Percentiles rank a stretch among this genome's conserved stretches.
These are phyloP conservation scores for Exocentrus adspersus DNA, from an alignment of 2,888 invertebrate species.

Conservation along the genomic window DNA sequence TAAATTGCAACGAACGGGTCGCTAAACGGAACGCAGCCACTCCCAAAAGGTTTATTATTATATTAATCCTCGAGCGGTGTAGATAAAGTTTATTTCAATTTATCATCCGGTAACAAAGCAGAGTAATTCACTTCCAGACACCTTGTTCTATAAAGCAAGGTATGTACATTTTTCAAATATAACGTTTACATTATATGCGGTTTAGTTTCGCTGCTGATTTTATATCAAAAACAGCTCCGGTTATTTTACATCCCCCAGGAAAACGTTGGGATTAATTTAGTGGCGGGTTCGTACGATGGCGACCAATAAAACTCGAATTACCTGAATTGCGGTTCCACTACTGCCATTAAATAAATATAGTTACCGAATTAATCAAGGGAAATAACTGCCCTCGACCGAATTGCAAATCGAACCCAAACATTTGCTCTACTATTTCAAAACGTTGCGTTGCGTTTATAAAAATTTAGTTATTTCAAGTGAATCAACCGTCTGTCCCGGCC, in stretches of 20 bases:
- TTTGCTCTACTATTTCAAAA: not conserved
- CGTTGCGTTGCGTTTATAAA: too few species aligned
- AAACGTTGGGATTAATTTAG: not conserved
- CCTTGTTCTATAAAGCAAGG: slow-evolving; percentile 29
- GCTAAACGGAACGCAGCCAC: not conserved
- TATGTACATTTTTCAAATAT: too few species aligned
- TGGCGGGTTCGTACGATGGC: not conserved
- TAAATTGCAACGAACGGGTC: not conserved
- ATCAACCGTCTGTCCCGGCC: too few species aligned
- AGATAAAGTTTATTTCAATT: slow-evolving; percentile 34
- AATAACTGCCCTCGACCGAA: not conserved
- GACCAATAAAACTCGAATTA: not conserved
- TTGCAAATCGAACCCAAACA: not conserved
- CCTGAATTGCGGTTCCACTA: not conserved
- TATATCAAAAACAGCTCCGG: not conserved
- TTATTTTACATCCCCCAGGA: not conserved
- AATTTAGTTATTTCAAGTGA: not conserved
- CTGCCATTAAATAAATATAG: not conserved
- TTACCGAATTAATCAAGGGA: not conserved
- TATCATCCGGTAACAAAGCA: slow-evolving; percentile 30
- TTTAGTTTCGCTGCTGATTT: too few species aligned
- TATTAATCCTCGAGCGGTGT: slow-evolving; percentile 2
- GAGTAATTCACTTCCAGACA: slow-evolving; percentile 29
- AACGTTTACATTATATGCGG: not conserved
- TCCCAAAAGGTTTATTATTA: slow-evolving; percentile 8